Base-by-base conservation (phyloP, 2,113 vertebrate species). In the Poicephalus meyeri region DNA sequence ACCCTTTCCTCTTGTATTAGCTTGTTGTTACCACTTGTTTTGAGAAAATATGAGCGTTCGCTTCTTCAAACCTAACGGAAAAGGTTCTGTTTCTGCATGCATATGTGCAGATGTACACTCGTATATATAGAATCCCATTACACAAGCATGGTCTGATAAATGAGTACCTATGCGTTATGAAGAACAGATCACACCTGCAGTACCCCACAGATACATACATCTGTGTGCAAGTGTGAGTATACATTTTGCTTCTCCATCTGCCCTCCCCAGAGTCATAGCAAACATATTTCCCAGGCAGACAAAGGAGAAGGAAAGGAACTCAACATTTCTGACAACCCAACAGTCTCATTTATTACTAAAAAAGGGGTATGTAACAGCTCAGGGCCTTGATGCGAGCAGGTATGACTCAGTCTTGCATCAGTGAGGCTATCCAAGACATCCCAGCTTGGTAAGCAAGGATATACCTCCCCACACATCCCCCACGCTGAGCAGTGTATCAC, bases 131-230 rank as follows among this genome's bases (percentile, higher is more conserved):
- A 20, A 65, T 11, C 5, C 52, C 33, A 6, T 18, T 28, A 6
- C 1, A 25, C 5, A 49, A 44, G 7, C 23, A 56, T 0, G 0
- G 9, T 3, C 23, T 83, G 64, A 24, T 60, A 20, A 25, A 12
- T 3, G 17, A 72, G 9, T 7, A 49, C 37, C 29, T 42, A 2
- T 12, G 60, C 56, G 35, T 16, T 17, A 5, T 3, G 31, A 52
- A 85, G 64, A 85, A 25, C 16, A 12, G 46, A 4, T 23, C 37
- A 16, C 1, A 8, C 3, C 15, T 28, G 44, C 73, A 46, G 29
- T 3, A 20, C 42, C 46, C 11, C 53, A 28, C 47, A 72, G 77
- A 12, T 16, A 37, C 21, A 70, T 16, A 2, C 3, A 68, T 19
- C 52, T 10, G n/a, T 18, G 64, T 53, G 35, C 31, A 29, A 5